Evolutionary conservation across 2,888 invertebrate species (phyloP).

Genomic region (Thyatira batis): DNA sequence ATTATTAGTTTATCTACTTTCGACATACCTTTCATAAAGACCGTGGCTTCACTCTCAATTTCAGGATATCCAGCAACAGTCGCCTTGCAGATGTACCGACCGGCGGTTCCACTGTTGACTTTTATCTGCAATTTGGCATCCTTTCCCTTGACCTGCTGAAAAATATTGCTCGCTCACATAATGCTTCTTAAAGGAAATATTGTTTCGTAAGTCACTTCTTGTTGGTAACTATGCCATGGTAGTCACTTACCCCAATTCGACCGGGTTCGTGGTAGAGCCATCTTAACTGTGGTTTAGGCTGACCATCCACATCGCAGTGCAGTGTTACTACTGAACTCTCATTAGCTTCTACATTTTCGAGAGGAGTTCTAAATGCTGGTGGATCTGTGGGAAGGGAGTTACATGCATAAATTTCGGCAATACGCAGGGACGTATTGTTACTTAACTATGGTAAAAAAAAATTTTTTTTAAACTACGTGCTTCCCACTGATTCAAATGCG

Average conservation of each 20-base stretch:
- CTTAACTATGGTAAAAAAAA: too few relatives aligned
- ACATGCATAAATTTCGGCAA: too few relatives aligned
- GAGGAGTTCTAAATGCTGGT: slow-evolving; percentile 89
- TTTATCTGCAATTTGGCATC: slow-evolving; percentile 89
- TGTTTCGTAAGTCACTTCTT: slow-evolving; percentile 20
- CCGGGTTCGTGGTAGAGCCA: slow-evolving; percentile 93
- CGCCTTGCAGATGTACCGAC: slow-evolving; percentile 95
- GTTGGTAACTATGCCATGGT: slow-evolving; percentile 44
- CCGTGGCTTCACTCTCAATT: slow-evolving; percentile 89
- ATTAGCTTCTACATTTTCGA: slow-evolving; percentile 91
- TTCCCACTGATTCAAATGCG: too few relatives aligned
- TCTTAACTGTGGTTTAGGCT: slow-evolving; percentile 92
- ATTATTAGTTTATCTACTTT: too few relatives aligned
- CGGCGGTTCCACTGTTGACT: slow-evolving; percentile 89
- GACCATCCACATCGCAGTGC: slow-evolving; percentile 94
- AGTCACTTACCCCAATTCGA: slow-evolving; percentile 76
- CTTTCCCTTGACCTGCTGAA: slow-evolving; percentile 91
- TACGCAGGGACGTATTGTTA: too few relatives aligned
- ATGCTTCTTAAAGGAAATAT: too few relatives aligned
- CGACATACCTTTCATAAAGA: slow-evolving; percentile 91
- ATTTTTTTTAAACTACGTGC: too few relatives aligned
- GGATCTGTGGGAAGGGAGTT: slow-evolving; percentile 84
- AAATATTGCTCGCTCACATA: slow-evolving; percentile 84
- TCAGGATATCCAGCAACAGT: slow-evolving; percentile 93
- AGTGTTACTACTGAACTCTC: slow-evolving; percentile 89